Base-by-base conservation (phyloP, 92 coral and sea anemone genomes). In the Porites evermanni region DNA sequence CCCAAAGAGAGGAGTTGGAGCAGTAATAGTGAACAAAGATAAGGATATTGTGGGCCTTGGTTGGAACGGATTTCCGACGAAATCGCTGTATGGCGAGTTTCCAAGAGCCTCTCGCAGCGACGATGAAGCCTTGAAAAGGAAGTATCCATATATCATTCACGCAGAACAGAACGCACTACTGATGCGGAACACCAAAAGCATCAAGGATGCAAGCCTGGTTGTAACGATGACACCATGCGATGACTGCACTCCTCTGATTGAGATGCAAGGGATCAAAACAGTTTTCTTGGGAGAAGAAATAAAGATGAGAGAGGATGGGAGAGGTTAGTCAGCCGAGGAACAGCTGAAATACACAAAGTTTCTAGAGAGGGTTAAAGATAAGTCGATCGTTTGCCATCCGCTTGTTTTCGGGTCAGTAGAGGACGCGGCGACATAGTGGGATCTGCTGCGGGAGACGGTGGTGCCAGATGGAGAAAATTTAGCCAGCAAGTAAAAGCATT, bases 1-100 rank as follows among this genome's bases (percentile, higher is more conserved):
- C 51, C 98, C 21, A 21, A 21, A 21, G 21, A 21, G 21, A 21
- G 90, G 95, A 16, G 98, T 95, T 1, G 98, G 98, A 5, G 92
- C 95, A 19, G 94, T 93, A 13, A 85, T 95, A 52, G 75, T 87
- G 60, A 63, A 89, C 75, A 77, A 77, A 23, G 79, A 82, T 63
- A 13, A 17, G 3, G 94, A 91, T 75, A 90, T 95, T 12, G 91
- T 89, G 17, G 95, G 91, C 0, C 44, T 90, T 38, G 96, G 97
- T 7, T 95, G 96, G 96, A 95, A 93, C 69, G 98, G 98, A 14
- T 95, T 89, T 69, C 98, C 98, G 2, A 76, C 93, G 61, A 93
- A 93, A 75, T 93, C 98, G 11, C 92, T 87, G 0, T 93, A 89
- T 64, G 98, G 98, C 5, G 96, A 95, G 70, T 95, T 91, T 79